phyloP scores from a whole-genome alignment of 1,140 invertebrate genomes.

The Trichoplusia ni region DNA sequence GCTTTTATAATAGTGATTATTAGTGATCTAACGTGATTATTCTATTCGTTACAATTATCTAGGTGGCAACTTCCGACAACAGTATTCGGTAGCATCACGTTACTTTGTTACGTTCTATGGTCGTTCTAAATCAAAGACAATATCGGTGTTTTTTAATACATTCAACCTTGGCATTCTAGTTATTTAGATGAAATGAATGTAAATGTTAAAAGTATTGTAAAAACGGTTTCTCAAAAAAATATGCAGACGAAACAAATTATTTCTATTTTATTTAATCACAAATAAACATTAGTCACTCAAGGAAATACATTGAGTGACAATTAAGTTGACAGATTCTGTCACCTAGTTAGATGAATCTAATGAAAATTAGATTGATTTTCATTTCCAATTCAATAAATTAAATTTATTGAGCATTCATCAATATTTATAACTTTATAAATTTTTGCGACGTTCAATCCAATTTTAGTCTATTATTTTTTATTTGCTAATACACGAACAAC shows the following conservation, averaged over 20 bases:
- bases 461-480: constrained; percentile 63
- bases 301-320: constrained; percentile 31
- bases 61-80: constrained; percentile 10
- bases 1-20: no score
- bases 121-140: constrained; percentile 9
- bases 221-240: neutral
- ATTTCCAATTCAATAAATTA: constrained; percentile 49
- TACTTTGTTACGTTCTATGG: constrained; percentile 4
- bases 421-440: constrained; percentile 45
- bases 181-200: neutral
- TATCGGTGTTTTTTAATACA: neutral
- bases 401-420: constrained; percentile 42
- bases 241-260: neutral
- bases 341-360: constrained; percentile 64
- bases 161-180: neutral
- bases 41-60: no score
- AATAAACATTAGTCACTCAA: neutral
- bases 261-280: neutral
- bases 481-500: constrained; percentile 76
- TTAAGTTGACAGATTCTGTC: constrained; percentile 48
- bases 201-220: neutral
- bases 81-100: neutral
- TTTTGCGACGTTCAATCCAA: constrained; percentile 47
- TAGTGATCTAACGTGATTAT: no score
- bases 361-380: constrained; percentile 64